These are phyloP conservation scores for Tetrapedia diversipes DNA, from an alignment of 2,888 invertebrate species.

Conservation along the genomic window DNA sequence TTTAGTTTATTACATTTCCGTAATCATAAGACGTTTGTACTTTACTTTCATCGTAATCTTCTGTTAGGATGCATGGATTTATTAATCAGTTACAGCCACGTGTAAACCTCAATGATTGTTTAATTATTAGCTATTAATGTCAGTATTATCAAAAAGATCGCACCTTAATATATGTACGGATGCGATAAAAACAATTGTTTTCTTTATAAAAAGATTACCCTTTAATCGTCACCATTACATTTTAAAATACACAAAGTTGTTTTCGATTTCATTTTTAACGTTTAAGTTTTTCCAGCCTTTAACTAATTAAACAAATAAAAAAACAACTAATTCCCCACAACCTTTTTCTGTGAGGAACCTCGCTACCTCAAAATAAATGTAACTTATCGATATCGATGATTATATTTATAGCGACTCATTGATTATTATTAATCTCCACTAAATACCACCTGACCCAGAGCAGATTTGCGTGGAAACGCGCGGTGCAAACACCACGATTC, in stretches of 20 bases:
- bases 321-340: neutral
- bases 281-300: too few relatives aligned
- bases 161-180: too few relatives aligned
- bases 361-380: neutral
- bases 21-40: neutral
- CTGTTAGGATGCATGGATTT: neutral
- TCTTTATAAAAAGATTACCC: too few relatives aligned
- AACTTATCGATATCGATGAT: neutral
- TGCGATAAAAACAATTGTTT: too few relatives aligned
- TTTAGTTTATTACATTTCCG: constrained; percentile 53
- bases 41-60: neutral
- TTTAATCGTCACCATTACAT: neutral
- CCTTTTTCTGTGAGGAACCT: neutral
- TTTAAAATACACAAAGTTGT: too few relatives aligned
- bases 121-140: neutral
- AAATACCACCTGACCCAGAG: constrained; percentile 33
- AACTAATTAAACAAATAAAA: neutral
- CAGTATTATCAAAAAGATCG: neutral
- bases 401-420: neutral
- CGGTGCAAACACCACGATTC: constrained; percentile 41
- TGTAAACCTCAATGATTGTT: too few relatives aligned
- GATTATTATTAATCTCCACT: constrained; percentile 20
- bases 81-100: neutral
- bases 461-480: constrained; percentile 36
- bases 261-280: too few relatives aligned